These are phyloP conservation scores for Euzetes globulus DNA, from an alignment of 2,888 invertebrate species.

Conservation along the genomic window DNA sequence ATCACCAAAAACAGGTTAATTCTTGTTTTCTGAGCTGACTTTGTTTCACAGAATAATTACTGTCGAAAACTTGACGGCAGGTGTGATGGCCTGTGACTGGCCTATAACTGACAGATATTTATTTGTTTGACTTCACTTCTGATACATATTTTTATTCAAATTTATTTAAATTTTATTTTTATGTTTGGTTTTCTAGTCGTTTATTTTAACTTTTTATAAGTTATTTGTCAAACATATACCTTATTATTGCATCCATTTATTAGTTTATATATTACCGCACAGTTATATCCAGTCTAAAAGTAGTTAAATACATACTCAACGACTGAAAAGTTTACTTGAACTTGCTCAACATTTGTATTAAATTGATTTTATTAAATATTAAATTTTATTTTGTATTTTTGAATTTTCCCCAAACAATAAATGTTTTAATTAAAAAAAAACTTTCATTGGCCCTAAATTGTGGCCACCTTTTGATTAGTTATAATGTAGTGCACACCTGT, in stretches of 20 bases:
- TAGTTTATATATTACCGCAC: not conserved
- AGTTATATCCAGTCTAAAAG: not conserved
- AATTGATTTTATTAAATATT: not conserved
- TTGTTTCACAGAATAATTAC: not conserved
- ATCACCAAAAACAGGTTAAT: conserved; percentile 10
- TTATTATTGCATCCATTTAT: not conserved
- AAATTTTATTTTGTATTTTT: conserved; percentile 13
- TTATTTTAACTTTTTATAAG: not conserved
- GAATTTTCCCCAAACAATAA: not conserved
- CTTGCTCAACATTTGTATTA: conserved; percentile 17
- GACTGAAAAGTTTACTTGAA: not conserved
- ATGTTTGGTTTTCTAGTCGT: conserved; percentile 10
- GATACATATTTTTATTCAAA: not conserved
- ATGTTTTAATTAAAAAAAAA: not conserved
- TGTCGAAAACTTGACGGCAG: not conserved
- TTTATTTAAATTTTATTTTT: conserved; percentile 11
- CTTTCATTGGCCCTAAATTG: not conserved
- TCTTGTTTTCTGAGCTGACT: not conserved
- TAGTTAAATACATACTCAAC: not conserved
- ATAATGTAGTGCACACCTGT: not conserved
- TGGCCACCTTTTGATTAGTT: not conserved
- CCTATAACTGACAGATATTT: not conserved
- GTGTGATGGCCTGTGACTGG: not conserved
- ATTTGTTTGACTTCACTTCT: not conserved
- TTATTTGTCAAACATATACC: conserved; percentile 10